Evolutionary conservation across 1,140 invertebrate genomes (phyloP).

Genomic region (Chrysoperla carnea): DNA sequence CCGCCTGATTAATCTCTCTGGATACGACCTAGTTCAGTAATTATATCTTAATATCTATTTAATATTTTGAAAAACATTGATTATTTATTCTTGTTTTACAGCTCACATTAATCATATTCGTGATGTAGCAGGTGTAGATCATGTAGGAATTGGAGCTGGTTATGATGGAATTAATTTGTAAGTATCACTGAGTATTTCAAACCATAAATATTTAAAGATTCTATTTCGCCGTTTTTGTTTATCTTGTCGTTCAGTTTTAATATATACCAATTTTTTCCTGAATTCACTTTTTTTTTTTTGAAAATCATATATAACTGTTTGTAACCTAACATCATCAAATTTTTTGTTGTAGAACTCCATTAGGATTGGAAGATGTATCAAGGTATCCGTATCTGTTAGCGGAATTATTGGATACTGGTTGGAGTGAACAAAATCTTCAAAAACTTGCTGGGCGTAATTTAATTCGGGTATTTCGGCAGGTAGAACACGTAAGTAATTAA

Average conservation of each 20-base stretch:
- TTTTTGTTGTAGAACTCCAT: slow-evolving; percentile 35
- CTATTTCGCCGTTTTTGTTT: not conserved
- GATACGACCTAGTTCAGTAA: no score
- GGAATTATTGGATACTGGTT: slow-evolving; percentile 43
- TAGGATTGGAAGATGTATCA: slow-evolving; percentile 68
- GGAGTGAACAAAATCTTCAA: slow-evolving; percentile 54
- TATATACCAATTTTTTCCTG: no score
- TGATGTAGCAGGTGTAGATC: slow-evolving; percentile 64
- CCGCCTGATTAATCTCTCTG: no score
- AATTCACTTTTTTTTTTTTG: no score
- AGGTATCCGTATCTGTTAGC: slow-evolving; percentile 63
- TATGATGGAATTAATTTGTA: slow-evolving; percentile 72
- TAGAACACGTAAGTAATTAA: slow-evolving; percentile 43
- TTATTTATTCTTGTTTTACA: slow-evolving; percentile 20
- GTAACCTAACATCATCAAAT: no score
- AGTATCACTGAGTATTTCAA: slow-evolving; percentile 19
- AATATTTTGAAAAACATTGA: no score
- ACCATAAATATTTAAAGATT: no score
- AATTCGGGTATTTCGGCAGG: slow-evolving; percentile 53
- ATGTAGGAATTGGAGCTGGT: slow-evolving; percentile 65
- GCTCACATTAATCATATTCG: slow-evolving; percentile 80
- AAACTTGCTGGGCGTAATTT: slow-evolving; percentile 62
- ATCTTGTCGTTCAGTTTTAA: no score
- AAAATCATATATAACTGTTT: no score
- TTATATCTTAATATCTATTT: no score